phyloP scores from a whole-genome alignment of 2,797 vertebrate species.

The Cirrhinus mrigala region DNA sequence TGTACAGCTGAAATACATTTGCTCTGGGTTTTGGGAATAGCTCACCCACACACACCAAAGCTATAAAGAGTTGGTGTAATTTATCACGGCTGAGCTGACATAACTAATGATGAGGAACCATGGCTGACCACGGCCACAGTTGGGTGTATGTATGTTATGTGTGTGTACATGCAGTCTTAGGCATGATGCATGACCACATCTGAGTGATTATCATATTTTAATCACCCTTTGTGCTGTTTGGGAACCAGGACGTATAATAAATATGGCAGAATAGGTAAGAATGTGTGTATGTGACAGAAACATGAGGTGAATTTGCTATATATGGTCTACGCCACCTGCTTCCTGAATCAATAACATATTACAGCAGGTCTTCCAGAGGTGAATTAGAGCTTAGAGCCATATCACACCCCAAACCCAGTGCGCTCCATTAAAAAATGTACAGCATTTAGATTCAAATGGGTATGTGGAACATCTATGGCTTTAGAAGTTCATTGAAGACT shows the following conservation, averaged over 20 bases:
- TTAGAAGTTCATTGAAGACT: not conserved
- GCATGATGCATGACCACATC: constrained; percentile 32
- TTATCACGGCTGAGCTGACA: constrained; percentile 57
- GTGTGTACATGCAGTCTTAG: constrained; percentile 2
- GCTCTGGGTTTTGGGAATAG: constrained; percentile 25
- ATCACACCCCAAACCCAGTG: constrained; percentile 42
- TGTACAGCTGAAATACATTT: constrained; percentile 10
- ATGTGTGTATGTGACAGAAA: not conserved
- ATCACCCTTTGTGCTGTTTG: constrained; percentile 25
- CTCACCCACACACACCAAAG: constrained; percentile 25
- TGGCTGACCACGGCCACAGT: constrained; percentile 25
- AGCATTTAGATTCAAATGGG: not conserved
- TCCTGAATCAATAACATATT: constrained; percentile 73
- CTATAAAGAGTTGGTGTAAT: constrained; percentile 54
- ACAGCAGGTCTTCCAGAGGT: constrained; percentile 62
- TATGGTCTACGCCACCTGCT: constrained; percentile 43
- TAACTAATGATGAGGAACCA: constrained; percentile 61
- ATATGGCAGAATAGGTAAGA: not conserved
- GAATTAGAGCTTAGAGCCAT: constrained; percentile 48
- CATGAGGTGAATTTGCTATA: not conserved
- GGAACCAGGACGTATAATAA: constrained; percentile 28
- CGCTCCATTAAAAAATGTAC: not conserved
- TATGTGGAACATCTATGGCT: not conserved
- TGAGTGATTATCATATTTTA: constrained; percentile 21
- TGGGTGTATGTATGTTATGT: constrained; percentile 20